phyloP scores from a whole-genome alignment of 2,888 invertebrate genomes.

The Hydrotaea cyrtoneurina region DNA sequence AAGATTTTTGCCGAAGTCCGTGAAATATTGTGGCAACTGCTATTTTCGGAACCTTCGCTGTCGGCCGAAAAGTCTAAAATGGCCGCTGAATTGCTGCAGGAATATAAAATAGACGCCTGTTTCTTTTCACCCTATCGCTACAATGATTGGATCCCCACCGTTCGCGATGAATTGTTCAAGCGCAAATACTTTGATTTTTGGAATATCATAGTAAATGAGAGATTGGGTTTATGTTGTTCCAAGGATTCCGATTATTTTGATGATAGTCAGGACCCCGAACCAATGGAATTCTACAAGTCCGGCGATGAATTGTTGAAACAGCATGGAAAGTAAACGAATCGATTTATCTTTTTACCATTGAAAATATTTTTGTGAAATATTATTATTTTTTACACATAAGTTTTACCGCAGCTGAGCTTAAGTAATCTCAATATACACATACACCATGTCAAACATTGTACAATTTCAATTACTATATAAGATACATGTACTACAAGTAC shows the following conservation, averaged over 20 bases:
- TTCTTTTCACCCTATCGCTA: conserved; percentile 70
- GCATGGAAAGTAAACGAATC: background rate
- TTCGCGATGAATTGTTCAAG: conserved; percentile 68
- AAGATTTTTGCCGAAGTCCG: conserved; percentile 57
- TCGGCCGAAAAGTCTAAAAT: conserved; percentile 20
- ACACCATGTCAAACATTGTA: too few species aligned
- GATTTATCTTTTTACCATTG: background rate
- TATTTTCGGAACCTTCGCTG: conserved; percentile 62
- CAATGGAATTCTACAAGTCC: conserved; percentile 74
- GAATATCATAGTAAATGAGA: conserved; percentile 36
- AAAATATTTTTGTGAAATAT: background rate
- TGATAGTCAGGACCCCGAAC: conserved; percentile 68
- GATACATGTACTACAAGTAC: too few species aligned
- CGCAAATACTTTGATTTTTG: conserved; percentile 48
- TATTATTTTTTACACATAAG: background rate
- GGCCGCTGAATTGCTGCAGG: conserved; percentile 46
- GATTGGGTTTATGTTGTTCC: conserved; percentile 75
- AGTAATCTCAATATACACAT: conserved; percentile 7
- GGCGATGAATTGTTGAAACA: conserved; percentile 54
- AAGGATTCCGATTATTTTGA: conserved; percentile 77
- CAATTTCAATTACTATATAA: too few species aligned
- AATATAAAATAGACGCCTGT: conserved; percentile 77
- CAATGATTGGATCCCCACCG: conserved; percentile 72
- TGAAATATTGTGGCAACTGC: conserved; percentile 67
- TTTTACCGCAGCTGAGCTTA: background rate